Conservation (phyloP, 2,797 vertebrate genomes). For the Sebastes hubbsi region DNA sequence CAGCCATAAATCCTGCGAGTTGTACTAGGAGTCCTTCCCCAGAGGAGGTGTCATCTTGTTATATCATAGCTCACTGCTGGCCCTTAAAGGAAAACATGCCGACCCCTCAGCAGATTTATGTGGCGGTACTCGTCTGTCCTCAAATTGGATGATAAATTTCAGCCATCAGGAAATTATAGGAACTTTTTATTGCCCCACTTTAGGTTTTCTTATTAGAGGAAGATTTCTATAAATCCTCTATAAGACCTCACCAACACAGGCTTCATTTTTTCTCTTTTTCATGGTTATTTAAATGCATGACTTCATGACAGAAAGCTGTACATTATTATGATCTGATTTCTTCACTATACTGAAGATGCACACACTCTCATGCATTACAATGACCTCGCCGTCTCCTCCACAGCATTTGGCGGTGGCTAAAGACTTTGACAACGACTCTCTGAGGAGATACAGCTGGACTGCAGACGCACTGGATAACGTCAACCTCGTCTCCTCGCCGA, state of each 20-base stretch:
- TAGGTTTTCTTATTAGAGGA: neutral
- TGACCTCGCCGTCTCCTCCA: constrained; percentile 32
- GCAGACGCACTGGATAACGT: constrained; percentile 94
- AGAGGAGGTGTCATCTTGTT: neutral
- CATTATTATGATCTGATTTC: neutral
- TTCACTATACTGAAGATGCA: neutral
- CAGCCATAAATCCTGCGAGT: constrained; percentile 2
- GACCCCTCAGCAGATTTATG: neutral
- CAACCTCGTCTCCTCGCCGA: constrained; percentile 94
- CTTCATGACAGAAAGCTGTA: neutral
- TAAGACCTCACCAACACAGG: neutral
- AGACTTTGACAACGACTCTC: constrained; percentile 91
- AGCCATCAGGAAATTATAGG: neutral
- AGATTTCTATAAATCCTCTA: neutral
- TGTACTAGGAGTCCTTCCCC: neutral
- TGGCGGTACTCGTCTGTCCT: neutral
- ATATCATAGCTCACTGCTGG: neutral
- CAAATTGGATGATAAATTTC: neutral
- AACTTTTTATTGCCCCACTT: neutral
- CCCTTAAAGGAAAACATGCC: neutral
- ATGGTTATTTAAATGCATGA: constrained; percentile 2
- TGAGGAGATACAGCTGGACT: constrained; percentile 97
- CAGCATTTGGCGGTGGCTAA: constrained; percentile 91
- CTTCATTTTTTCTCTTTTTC: neutral
- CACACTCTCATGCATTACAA: neutral